These are phyloP conservation scores for Sitodiplosis mosellana DNA, from an alignment of 1,140 invertebrate genomes.

Conservation along the genomic window DNA sequence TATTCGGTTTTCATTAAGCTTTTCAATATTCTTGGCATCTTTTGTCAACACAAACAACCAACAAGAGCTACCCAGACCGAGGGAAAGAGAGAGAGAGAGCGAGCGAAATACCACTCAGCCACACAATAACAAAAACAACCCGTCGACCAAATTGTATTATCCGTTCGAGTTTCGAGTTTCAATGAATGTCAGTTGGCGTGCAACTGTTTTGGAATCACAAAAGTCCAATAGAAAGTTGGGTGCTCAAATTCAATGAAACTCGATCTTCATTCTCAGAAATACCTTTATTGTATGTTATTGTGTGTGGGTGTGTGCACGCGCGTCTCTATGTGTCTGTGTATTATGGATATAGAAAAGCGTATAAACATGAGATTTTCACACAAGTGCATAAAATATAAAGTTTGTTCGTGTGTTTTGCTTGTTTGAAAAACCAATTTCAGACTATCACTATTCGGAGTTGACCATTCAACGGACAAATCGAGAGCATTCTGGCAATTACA, in stretches of 20 bases:
- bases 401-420: too few relatives aligned
- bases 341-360: not conserved
- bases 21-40: not conserved
- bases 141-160: not conserved
- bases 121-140: too few relatives aligned
- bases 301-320: not conserved
- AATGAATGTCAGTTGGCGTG: not conserved
- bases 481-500: constrained; percentile 71
- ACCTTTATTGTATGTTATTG: not conserved
- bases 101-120: too few relatives aligned
- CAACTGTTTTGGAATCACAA: not conserved
- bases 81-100: too few relatives aligned
- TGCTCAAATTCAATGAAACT: too few relatives aligned
- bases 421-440: constrained; percentile 14
- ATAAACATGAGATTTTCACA: not conserved
- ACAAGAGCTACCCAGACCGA: too few relatives aligned
- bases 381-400: not conserved
- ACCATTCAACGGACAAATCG: constrained; percentile 44
- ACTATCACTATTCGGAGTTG: constrained; percentile 39
- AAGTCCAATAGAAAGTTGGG: too few relatives aligned
- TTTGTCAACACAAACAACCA: not conserved
- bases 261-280: too few relatives aligned
- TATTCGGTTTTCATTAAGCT: not conserved
- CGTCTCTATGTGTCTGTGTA: not conserved
- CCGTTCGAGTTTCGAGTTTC: not conserved